Conservation (phyloP, 2,113 vertebrate genomes). For the Carassius gibelio region DNA sequence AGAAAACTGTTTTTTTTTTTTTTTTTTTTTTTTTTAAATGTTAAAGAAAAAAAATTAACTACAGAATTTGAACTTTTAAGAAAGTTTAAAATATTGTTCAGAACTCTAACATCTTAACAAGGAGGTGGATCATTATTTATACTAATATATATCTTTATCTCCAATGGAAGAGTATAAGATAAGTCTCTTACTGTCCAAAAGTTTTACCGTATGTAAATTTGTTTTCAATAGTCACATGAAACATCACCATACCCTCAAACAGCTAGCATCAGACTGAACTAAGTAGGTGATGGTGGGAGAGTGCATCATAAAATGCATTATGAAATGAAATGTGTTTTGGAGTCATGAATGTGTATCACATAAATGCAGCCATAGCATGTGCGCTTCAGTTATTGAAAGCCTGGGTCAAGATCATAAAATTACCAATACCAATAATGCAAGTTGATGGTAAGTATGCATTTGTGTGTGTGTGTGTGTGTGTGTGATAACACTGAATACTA, state of each 20-base stretch:
- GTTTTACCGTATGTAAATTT: not conserved
- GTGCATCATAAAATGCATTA: conserved; percentile 22
- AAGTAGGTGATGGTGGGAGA: not conserved
- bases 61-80: not conserved
- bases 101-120: not conserved
- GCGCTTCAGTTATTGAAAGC: not conserved
- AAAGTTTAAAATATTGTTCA: not conserved
- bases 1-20: too few species aligned
- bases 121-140: not conserved
- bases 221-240: not conserved
- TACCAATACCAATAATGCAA: not conserved
- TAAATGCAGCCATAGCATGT: not conserved
- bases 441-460: not conserved
- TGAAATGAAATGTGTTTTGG: not conserved
- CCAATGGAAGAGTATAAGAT: not conserved
- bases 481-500: too few species aligned
- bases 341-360: conserved; percentile 20
- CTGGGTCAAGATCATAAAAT: conserved; percentile 25
- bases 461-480: too few species aligned
- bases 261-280: not conserved
- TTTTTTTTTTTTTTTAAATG: not conserved
- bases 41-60: not conserved
- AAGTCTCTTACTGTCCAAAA: not conserved
- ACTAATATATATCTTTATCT: not conserved
- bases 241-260: conserved; percentile 7